Evolutionary conservation across 2,113 vertebrate genomes (phyloP).

Genomic region (Colinus virginianus): DNA sequence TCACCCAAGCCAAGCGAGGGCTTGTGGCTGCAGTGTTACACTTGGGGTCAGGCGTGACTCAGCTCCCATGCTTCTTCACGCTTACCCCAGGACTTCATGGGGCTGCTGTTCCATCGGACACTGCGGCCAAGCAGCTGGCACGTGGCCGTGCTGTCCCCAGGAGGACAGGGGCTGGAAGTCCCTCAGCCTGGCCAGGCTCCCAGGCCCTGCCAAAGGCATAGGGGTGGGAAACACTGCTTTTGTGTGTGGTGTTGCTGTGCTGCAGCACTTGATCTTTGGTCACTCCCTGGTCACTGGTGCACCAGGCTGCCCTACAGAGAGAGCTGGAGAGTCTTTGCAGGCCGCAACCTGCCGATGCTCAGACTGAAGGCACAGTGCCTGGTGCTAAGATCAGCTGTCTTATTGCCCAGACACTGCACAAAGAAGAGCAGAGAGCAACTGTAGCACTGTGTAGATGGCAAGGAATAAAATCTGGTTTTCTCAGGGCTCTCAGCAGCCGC

Average conservation of each 20-base stretch:
- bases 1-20: background rate
- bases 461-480: background rate
- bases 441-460: background rate
- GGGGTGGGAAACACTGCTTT: background rate
- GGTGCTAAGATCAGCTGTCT: background rate
- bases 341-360: rapidly evolving
- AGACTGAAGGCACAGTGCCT: background rate
- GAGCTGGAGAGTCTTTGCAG: background rate
- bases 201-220: background rate
- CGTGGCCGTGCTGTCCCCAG: background rate
- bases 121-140: background rate
- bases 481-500: background rate
- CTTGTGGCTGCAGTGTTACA: background rate
- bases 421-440: background rate
- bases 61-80: rapidly evolving
- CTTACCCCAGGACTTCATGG: background rate
- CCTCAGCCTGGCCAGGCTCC: background rate
- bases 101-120: background rate
- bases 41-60: background rate
- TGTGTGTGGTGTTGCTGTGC: background rate
- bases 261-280: background rate
- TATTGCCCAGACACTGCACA: background rate
- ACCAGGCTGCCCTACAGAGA: background rate
- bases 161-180: background rate
- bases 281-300: rapidly evolving